Conservation (phyloP, 2,113 vertebrate species). For the Sphyrna mokarran region DNA sequence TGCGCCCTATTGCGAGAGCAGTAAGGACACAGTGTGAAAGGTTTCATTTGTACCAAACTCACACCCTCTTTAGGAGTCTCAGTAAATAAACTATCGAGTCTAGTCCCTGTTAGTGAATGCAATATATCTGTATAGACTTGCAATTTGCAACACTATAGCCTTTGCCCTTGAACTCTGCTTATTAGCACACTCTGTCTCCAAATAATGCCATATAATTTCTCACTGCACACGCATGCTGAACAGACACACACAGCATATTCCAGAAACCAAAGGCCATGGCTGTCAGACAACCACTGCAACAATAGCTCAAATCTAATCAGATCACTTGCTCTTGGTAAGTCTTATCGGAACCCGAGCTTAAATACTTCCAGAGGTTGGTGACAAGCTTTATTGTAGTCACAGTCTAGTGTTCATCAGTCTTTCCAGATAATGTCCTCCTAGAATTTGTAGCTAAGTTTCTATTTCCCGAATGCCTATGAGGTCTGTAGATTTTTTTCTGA, state of each 20-base stretch:
- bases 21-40: conserved; percentile 32
- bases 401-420: background rate
- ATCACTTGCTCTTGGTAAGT: conserved; percentile 26
- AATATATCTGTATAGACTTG: conserved; percentile 74
- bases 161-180: conserved; percentile 82
- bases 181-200: conserved; percentile 78
- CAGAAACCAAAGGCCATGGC: conserved; percentile 54
- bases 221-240: conserved; percentile 52
- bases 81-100: conserved; percentile 72
- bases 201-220: conserved; percentile 72
- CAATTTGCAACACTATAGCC: conserved; percentile 76
- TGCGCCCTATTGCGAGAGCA: background rate
- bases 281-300: conserved; percentile 40
- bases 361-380: conserved; percentile 18
- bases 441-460: background rate
- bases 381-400: conserved; percentile 31
- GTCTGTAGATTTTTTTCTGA: background rate
- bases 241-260: conserved; percentile 37
- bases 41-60: conserved; percentile 31
- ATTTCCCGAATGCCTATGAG: background rate
- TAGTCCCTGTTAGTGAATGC: conserved; percentile 72
- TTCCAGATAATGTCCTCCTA: background rate
- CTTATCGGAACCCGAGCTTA: conserved; percentile 27
- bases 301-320: conserved; percentile 30
- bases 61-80: conserved; percentile 42